Percentiles rank a stretch among this genome's conserved stretches.
These are phyloP conservation scores for Lepeophtheirus salmonis DNA, from an alignment of 1,140 invertebrate species.

Conservation along the genomic window DNA sequence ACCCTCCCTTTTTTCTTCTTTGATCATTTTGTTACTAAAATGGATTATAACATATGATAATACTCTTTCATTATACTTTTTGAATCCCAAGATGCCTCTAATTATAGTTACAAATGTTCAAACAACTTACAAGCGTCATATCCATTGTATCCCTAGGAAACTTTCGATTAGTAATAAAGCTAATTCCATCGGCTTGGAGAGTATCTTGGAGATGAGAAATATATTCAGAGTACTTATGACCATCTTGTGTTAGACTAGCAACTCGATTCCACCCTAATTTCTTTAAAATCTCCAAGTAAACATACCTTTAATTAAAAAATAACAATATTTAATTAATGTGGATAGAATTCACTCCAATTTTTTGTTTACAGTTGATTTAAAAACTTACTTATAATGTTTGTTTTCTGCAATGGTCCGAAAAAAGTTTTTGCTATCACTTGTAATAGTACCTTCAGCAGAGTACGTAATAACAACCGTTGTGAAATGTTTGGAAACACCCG, in stretches of 20 bases:
- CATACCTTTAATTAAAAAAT: slow-evolving; percentile 31
- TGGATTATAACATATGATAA: too few relatives aligned
- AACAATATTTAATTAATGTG: not conserved
- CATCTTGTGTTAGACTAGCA: slow-evolving; percentile 52
- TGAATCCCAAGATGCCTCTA: too few relatives aligned
- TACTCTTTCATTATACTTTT: too few relatives aligned
- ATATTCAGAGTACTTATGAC: slow-evolving; percentile 59
- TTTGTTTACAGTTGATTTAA: not conserved
- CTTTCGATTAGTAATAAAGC: slow-evolving; percentile 47
- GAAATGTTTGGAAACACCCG: slow-evolving; percentile 55
- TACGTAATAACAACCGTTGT: slow-evolving; percentile 57
- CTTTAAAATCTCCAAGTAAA: slow-evolving; percentile 45
- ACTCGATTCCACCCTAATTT: slow-evolving; percentile 46
- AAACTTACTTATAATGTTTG: slow-evolving; percentile 42
- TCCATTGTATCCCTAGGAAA: slow-evolving; percentile 34
- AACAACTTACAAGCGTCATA: slow-evolving; percentile 18
- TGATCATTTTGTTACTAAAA: too few relatives aligned
- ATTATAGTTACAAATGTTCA: too few relatives aligned
- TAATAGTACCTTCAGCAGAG: slow-evolving; percentile 42
- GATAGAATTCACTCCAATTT: not conserved
- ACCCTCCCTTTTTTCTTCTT: too few relatives aligned
- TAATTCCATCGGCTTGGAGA: slow-evolving; percentile 39
- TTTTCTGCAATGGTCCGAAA: slow-evolving; percentile 64
- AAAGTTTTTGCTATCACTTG: slow-evolving; percentile 41
- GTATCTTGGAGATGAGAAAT: slow-evolving; percentile 46